Evolutionary conservation across 2,888 invertebrate species (phyloP), one percentile per base, ranked within the genome.

Genomic region (Quadroppia sp.): DNA sequence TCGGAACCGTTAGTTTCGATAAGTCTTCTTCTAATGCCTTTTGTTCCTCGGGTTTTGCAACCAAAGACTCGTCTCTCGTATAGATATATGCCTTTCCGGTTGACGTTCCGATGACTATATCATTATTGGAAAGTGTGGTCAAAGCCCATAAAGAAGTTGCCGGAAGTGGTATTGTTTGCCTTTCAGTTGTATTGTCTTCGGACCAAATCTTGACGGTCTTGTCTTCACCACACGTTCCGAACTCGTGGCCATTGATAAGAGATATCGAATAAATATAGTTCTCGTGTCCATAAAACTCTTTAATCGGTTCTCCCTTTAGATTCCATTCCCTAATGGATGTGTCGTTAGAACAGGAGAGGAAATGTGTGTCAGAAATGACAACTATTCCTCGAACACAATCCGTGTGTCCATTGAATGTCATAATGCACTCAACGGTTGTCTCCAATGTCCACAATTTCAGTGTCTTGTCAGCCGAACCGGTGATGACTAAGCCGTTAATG

Each of bases 301-400:
- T 87, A 7, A 92, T 81, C 80, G 91, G 91, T 78, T 89, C 88
- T 30, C 94, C 94, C 74, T 87, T 87, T 3, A 89, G 87, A 72
- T 83, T 83, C 98, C 98, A 99, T 72, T 89, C 86, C 78, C 89
- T 87, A 61, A 98, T 87, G 0, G 89, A 87, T 0, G 92, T 91
- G 85, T 99, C 98, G 83, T 99, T 99, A 32, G 93, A 89, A 81
- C 92, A 92, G 67, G 95, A 94, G 0, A 96, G 83, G 82, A 99
- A 91, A 59, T 89, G 87, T 50, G 88, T 87, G n/a, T 86, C 82
- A 72, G 87, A 88, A 11, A 92, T 84, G 1, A 89, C 86, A 0
- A 88, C 87, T 40, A 98, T 81, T 30, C 87, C 90, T 81, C 98
- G 85, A 0, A 98, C 93, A 83, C 95, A 95, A 81, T 98, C 98